Evolutionary conservation across 2,797 vertebrate species (phyloP).

Genomic region (Pitangus sulphuratus): DNA sequence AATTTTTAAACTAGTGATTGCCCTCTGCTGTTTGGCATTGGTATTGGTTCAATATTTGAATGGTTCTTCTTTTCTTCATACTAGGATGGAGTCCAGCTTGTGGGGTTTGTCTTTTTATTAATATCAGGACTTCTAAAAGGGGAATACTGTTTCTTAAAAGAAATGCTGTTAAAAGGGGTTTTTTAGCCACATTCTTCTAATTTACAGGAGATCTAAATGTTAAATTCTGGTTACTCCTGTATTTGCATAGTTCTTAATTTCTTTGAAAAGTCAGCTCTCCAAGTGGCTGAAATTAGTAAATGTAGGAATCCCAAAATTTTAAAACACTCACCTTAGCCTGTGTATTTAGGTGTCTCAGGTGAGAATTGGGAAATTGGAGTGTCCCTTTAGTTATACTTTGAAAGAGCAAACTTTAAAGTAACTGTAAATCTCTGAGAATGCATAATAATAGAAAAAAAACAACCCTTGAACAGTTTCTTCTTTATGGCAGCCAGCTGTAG

Average conservation of each 20-base stretch:
- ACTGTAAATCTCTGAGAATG: neutral
- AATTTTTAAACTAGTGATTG: conserved; percentile 48
- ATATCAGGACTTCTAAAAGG: neutral
- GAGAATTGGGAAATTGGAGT: neutral
- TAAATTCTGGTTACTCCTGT: neutral
- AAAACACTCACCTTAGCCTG: neutral
- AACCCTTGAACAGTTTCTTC: neutral
- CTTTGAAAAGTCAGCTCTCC: neutral
- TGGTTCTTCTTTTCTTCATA: neutral
- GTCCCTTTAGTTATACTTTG: neutral
- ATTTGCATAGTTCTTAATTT: neutral
- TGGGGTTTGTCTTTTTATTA: neutral
- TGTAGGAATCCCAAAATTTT: neutral
- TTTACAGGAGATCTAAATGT: neutral
- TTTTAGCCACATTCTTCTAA: neutral
- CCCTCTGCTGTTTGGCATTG: conserved; percentile 56
- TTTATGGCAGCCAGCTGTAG: neutral
- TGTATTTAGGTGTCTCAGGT: neutral
- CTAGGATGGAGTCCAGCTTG: conserved; percentile 9
- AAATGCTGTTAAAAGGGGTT: neutral
- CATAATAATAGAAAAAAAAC: neutral
- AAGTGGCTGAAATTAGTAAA: neutral
- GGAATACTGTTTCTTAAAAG: neutral
- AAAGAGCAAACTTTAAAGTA: neutral
- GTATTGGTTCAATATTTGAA: neutral